Percentiles rank a stretch among this genome's conserved stretches.
These are phyloP conservation scores for Sinonovacula constricta DNA, from an alignment of 1,140 invertebrate species.

Conservation along the genomic window DNA sequence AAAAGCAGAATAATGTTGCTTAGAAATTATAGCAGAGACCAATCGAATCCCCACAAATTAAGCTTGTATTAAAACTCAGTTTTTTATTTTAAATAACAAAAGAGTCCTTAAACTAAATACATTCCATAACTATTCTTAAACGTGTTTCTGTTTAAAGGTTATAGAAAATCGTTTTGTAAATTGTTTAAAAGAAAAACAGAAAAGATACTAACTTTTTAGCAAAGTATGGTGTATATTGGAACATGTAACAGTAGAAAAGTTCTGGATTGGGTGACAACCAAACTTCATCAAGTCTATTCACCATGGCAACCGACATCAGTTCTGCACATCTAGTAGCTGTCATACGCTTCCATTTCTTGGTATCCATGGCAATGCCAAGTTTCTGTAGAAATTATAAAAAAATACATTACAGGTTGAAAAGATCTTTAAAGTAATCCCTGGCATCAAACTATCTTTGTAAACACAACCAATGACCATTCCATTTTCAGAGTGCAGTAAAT, in stretches of 20 bases:
- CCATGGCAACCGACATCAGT: constrained; percentile 86
- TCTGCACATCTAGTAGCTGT: constrained; percentile 85
- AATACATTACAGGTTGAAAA: not conserved
- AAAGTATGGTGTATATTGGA: constrained; percentile 55
- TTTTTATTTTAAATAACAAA: too few relatives aligned
- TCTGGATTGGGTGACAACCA: constrained; percentile 86
- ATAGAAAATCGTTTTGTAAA: too few relatives aligned
- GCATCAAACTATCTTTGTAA: not conserved
- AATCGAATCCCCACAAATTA: too few relatives aligned
- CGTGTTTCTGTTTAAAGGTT: too few relatives aligned
- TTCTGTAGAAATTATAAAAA: constrained; percentile 52
- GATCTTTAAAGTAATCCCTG: not conserved
- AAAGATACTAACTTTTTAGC: constrained; percentile 47
- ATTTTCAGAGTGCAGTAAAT: not conserved
- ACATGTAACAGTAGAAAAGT: constrained; percentile 80
- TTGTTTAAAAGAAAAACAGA: not conserved
- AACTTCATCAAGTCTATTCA: constrained; percentile 86
- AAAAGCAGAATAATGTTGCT: too few relatives aligned
- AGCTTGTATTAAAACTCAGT: too few relatives aligned
- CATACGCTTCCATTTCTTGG: constrained; percentile 79
- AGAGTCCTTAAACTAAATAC: too few relatives aligned
- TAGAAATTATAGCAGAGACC: too few relatives aligned
- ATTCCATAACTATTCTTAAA: too few relatives aligned
- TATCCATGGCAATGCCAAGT: constrained; percentile 52
- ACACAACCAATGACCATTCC: not conserved